These are phyloP conservation scores for Hybognathus amarus DNA, from an alignment of 2,797 vertebrate species.

Conservation along the genomic window DNA sequence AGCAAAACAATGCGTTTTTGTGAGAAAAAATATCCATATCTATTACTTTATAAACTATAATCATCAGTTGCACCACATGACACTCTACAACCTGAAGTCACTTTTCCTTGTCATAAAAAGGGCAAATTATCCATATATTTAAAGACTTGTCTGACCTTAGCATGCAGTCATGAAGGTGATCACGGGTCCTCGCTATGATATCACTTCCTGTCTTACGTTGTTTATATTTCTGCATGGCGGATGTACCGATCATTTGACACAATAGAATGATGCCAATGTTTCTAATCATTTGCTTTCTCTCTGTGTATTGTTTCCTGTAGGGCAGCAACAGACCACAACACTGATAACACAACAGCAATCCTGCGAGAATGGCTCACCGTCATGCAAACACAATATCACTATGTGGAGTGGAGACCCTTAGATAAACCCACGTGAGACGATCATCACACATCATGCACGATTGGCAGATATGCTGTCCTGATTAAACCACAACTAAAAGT, in stretches of 20 bases:
- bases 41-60: no score
- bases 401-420: conserved; percentile 86
- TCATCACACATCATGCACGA: background rate
- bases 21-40: no score
- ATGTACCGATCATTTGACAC: background rate
- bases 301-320: conserved; percentile 68
- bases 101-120: background rate
- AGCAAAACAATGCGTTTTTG: no score
- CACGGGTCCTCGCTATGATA: background rate
- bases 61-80: background rate
- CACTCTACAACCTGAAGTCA: background rate
- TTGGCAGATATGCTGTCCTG: background rate
- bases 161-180: background rate
- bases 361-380: conserved; percentile 89
- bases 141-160: background rate
- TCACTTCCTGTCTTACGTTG: background rate
- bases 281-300: background rate
- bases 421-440: conserved; percentile 84
- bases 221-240: background rate
- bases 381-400: conserved; percentile 84
- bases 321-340: conserved; percentile 94
- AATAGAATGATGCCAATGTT: background rate
- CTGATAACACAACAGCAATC: conserved; percentile 86
- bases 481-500: background rate
- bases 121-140: background rate